Evolutionary conservation across 2,113 vertebrate species (phyloP).

Genomic region (Corythornis madagascariensis): DNA sequence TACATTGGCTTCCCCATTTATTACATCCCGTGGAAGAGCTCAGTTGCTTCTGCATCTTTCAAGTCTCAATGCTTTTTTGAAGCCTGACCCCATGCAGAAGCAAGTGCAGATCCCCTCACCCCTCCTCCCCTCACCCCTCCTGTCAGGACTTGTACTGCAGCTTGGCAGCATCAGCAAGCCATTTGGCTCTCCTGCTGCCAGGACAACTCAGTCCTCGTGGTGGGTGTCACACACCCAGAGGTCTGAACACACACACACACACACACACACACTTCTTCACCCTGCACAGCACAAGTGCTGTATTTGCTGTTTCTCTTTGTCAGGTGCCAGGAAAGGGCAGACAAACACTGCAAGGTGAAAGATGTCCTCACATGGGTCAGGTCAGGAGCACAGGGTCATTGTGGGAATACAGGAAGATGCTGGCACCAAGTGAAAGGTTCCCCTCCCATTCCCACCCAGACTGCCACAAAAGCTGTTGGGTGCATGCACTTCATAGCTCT

Average conservation of each 20-base stretch:
- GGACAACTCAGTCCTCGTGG: accelerated
- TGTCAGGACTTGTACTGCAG: not conserved
- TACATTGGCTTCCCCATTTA: not conserved
- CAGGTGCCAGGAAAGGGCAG: not conserved
- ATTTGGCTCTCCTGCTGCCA: not conserved
- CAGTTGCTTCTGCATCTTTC: not conserved
- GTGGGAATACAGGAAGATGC: not conserved
- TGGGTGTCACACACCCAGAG: accelerated
- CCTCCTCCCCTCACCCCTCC: not conserved
- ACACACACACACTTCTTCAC: not conserved
- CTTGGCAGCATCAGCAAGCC: not conserved
- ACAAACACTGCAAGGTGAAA: not conserved
- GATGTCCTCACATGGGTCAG: not conserved
- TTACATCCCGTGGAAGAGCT: not conserved
- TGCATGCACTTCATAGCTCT: accelerated
- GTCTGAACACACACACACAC: not conserved
- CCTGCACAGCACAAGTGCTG: not conserved
- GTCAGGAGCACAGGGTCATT: not conserved
- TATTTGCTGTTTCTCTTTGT: not conserved
- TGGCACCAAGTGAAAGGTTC: not conserved
- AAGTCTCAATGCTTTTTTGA: not conserved
- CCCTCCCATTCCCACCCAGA: not conserved
- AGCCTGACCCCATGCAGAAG: not conserved
- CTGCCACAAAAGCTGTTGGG: not conserved
- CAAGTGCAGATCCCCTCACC: not conserved